Evolutionary conservation across 2,797 vertebrate species (phyloP), one percentile per base, ranked within the genome.

Genomic region (Bryconaethiops microstoma): DNA sequence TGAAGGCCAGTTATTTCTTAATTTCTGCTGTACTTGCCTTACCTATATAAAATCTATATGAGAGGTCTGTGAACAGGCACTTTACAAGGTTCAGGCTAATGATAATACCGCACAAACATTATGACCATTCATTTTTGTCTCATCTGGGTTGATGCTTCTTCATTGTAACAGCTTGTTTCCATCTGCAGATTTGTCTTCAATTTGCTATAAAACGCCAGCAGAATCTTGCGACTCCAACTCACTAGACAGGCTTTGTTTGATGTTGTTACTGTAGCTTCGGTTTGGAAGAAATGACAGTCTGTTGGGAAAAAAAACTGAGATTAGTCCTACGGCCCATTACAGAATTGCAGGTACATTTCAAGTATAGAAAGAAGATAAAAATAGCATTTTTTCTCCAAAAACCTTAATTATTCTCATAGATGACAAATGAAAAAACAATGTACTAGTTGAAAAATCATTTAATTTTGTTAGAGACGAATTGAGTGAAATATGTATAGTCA

Each of bases 231-330:
- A 95, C 86, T 93, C 94, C 54, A 87, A 88, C 73, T 95, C 94
- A 0, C 91, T 92, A 71, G 91, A 90, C 59, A 94, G 90, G 65
- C 95, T 92, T 19, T 86, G 92, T 16, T 79, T 89, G 25, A 92
- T 91, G 2, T 94, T 95, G 88, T 94, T 92, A 1, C 93, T 94
- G 90, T 93, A 92, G 86, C 92, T 93, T 60, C 92, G 91, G 85
- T 92, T 94, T 14, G 93, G 93, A 80, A 94, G 91, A 83, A 95
- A 94, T 63, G 93, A 94, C 87, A 94, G 88, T 88, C 94, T 95
- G 78, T 74, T 79, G 45, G 19, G 21, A 67, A 23, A 82, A 48
- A 67, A 77, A 14, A 74, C 14, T 23, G 2, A 62, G 6, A 35
- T 81, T 76, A 75, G 63, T n/a, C 7, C 7, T 45, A 8, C 10